Evolutionary conservation across 2,888 invertebrate species (phyloP).

Genomic region (Drosophila rubida): DNA sequence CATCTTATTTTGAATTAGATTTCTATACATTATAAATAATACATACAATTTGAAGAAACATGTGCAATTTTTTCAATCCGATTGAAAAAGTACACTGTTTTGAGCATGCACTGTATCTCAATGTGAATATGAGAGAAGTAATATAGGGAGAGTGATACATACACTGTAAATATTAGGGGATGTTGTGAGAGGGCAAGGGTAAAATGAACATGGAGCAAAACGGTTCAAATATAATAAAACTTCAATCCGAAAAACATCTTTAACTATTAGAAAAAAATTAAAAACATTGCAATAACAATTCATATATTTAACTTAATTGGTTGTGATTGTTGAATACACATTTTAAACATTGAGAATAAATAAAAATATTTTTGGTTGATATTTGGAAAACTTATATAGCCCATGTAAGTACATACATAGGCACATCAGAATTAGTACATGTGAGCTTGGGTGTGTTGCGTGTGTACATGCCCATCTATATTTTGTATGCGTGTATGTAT

Average conservation of each 20-base stretch:
- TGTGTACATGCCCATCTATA: constrained; percentile 16
- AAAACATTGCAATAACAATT: background rate
- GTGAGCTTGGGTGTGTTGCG: background rate
- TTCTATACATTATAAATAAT: too few species aligned
- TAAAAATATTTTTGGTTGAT: background rate
- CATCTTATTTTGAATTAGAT: too few species aligned
- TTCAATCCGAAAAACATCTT: background rate
- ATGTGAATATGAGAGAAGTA: constrained; percentile 31
- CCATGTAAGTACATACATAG: constrained; percentile 4
- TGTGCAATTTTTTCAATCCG: too few species aligned
- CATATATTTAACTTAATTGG: too few species aligned
- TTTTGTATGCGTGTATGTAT: constrained; percentile 56
- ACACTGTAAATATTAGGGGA: constrained; percentile 56
- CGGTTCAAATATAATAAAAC: constrained; percentile 16
- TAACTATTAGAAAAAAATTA: background rate
- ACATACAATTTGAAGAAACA: too few species aligned
- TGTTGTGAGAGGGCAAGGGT: constrained; percentile 45
- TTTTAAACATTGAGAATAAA: background rate
- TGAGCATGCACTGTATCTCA: background rate
- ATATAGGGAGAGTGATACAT: constrained; percentile 72
- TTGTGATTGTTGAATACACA: background rate
- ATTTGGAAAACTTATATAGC: background rate
- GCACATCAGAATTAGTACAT: background rate
- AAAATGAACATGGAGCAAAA: constrained; percentile 21
- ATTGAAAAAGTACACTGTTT: background rate